phyloP scores from a whole-genome alignment of 2,888 invertebrate species.

The Carpatolechia fugitivella region DNA sequence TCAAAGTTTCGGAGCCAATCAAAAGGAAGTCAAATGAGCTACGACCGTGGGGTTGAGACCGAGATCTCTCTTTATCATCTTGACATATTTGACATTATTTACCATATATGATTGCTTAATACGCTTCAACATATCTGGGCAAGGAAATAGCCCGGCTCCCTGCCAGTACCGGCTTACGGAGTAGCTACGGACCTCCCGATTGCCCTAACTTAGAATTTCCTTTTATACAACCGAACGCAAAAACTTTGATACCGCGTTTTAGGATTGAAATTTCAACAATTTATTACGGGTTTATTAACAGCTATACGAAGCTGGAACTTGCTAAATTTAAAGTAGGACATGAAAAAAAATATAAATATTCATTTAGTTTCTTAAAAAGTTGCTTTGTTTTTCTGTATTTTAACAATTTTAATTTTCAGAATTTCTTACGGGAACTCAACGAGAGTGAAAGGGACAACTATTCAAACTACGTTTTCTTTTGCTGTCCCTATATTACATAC shows the following conservation, averaged over 20 bases:
- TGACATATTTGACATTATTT: slow-evolving; percentile 69
- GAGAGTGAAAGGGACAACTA: slow-evolving; percentile 15
- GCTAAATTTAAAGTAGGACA: neutral
- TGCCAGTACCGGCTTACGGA: slow-evolving; percentile 65
- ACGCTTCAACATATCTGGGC: slow-evolving; percentile 67
- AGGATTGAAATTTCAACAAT: slow-evolving; percentile 33
- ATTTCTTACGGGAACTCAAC: slow-evolving; percentile 2
- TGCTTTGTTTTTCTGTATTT: no score
- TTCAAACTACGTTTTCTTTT: no score
- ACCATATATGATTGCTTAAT: slow-evolving; percentile 67
- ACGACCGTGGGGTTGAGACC: slow-evolving; percentile 72
- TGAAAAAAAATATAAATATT: neutral
- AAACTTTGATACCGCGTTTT: slow-evolving; percentile 57
- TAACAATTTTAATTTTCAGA: neutral
- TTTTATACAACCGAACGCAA: slow-evolving; percentile 30
- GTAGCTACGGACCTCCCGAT: slow-evolving; percentile 73
- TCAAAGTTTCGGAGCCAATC: no score
- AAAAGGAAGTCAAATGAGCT: slow-evolving; percentile 72
- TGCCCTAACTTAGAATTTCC: accelerated
- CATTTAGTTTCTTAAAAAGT: no score
- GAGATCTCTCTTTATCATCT: slow-evolving; percentile 68
- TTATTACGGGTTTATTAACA: neutral
- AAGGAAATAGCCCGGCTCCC: slow-evolving; percentile 67
- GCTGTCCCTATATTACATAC: no score
- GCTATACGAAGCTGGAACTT: neutral